Evolutionary conservation across 2,113 vertebrate genomes (phyloP).

Genomic region (Gasterosteus nipponicus): DNA sequence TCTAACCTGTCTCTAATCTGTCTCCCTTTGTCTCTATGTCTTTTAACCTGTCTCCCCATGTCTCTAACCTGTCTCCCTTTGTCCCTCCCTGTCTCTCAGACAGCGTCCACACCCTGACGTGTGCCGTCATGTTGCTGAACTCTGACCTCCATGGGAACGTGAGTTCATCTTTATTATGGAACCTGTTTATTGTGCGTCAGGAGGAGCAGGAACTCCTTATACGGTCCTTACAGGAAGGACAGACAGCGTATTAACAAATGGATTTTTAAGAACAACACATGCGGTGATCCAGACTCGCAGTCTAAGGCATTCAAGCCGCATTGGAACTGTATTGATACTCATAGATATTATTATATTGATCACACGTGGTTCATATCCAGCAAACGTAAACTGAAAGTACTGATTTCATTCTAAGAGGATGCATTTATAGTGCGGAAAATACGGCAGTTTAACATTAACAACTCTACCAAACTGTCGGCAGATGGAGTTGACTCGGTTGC

Average conservation of each 20-base stretch:
- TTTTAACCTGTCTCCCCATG: background rate
- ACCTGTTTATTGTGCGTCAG: no score
- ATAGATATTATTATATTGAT: background rate
- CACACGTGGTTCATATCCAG: no score
- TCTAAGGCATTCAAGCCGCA: no score
- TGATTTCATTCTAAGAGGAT: no score
- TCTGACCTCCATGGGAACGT: conserved; percentile 96
- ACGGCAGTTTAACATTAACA: no score
- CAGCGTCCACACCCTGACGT: conserved; percentile 89
- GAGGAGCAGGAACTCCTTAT: background rate
- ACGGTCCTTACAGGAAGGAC: background rate
- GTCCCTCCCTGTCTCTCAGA: conserved; percentile 72
- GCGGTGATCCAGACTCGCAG: no score
- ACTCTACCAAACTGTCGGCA: background rate
- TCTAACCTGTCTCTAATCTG: no score
- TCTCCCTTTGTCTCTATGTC: background rate
- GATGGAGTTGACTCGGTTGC: background rate
- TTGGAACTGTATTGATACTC: no score
- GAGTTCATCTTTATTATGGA: conserved; percentile 44
- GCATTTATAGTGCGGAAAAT: no score
- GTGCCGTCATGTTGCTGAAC: conserved; percentile 95
- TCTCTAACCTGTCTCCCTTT: background rate
- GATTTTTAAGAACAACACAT: no score
- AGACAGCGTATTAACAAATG: no score
- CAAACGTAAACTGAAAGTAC: no score